A percentile compares a stretch with the other conserved stretches of the same genome.
Conservation (phyloP, 1,140 invertebrate genomes). For the Pantala flavescens region DNA sequence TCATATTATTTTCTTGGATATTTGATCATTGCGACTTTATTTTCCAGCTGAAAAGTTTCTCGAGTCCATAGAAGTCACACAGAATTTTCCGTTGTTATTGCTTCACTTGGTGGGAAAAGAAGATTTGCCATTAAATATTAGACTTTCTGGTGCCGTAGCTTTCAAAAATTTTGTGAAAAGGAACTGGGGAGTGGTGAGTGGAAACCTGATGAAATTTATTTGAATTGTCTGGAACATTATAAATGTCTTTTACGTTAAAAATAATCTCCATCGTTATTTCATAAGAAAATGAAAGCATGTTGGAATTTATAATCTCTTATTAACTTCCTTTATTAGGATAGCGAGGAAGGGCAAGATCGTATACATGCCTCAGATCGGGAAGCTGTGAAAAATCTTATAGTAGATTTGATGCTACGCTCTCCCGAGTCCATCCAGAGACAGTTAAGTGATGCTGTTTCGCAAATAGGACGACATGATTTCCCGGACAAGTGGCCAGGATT, state of each 20-base stretch:
- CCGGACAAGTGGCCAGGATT: slow-evolving; percentile 88
- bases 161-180: slow-evolving; percentile 96
- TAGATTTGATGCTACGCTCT: slow-evolving; percentile 84
- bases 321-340: slow-evolving; percentile 38
- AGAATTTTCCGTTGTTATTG: slow-evolving; percentile 81
- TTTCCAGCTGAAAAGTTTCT: slow-evolving; percentile 83
- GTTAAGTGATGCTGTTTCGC: slow-evolving; percentile 89
- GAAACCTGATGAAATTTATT: not conserved
- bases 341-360: slow-evolving; percentile 65
- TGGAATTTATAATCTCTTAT: too few species aligned
- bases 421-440: slow-evolving; percentile 86
- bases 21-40: slow-evolving; percentile 24
- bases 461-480: slow-evolving; percentile 90
- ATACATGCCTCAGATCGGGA: slow-evolving; percentile 70
- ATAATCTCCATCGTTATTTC: too few species aligned
- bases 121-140: slow-evolving; percentile 61
- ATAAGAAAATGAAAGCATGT: too few species aligned
- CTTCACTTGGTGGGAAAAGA: slow-evolving; percentile 76
- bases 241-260: too few species aligned
- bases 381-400: slow-evolving; percentile 75
- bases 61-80: slow-evolving; percentile 77
- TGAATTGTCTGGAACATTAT: not conserved
- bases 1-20: slow-evolving; percentile 10
- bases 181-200: slow-evolving; percentile 82
- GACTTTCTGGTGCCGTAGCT: slow-evolving; percentile 78